Base-by-base conservation (phyloP, 1,140 invertebrate species). In the Sitophilus oryzae region DNA sequence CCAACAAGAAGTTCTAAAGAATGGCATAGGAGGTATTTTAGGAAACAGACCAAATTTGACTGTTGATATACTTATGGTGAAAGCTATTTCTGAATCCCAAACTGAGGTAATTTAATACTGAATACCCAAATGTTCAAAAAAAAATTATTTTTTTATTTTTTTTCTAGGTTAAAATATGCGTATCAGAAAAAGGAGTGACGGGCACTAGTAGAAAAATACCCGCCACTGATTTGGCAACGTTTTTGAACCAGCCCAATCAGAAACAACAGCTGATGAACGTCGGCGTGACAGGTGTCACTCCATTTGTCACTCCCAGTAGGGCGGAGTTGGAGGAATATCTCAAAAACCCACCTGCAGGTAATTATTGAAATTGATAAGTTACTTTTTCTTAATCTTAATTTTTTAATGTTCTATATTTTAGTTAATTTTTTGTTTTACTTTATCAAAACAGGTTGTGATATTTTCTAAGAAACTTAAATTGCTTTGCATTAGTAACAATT, bases 321-420 rank as follows among this genome's bases (percentile, higher is more conserved):
- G 79, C 84, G 10, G 87, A 92, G 66, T 63, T 96, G 0, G 86
- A 92, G 58, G 85, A 92, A 59, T 97, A 97, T 74, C 71, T 96
- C 35, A 89, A 92, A 52, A 88, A 84, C 67, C 86, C 93, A 4
- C 93, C 93, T 10, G 80, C 83, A 63, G 86, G 87, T 83, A 65
- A 61, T 38, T 1, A 42, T 41, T 40, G 18, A 10, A 42, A 23
- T 15, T 30, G 5, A 30, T 30, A 5, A 30, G 11, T 30, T 5
- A 30, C 25, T 30, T 30, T 30, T 5, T 5, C 5, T 30, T 30
- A 30, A 6, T 30, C 25, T 6, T 5, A 30, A 11, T 30, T n/a
- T 30, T 6, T 30, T 30, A 30, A 30, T 30, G 25, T 30, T 30
- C n/a, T n/a, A n/a, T n/a, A n/a, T n/a, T n/a, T n/a, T n/a, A n/a